Conservation (phyloP, 2,797 vertebrate genomes). For the Xenopus petersii region DNA sequence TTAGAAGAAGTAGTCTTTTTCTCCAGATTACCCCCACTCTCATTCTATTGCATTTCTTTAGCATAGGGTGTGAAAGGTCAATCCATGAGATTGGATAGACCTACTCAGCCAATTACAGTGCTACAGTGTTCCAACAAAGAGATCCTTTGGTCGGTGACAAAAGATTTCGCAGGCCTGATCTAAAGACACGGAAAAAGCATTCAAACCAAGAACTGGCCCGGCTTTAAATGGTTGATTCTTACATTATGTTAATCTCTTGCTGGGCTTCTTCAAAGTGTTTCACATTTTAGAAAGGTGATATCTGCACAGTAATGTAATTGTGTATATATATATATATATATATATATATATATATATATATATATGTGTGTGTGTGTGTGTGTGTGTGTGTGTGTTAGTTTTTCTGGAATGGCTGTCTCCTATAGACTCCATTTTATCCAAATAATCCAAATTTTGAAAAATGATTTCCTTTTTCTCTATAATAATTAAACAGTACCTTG, state of each 20-base stretch:
- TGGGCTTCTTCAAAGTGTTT: not conserved
- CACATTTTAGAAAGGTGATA: not conserved
- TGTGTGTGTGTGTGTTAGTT: no score
- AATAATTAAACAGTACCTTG: no score
- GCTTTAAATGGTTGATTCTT: constrained; percentile 29
- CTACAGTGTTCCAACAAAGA: constrained; percentile 72
- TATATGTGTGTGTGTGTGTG: no score
- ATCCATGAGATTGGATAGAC: constrained; percentile 85
- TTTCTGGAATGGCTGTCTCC: no score
- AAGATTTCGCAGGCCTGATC: constrained; percentile 72
- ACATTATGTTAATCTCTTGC: constrained; percentile 18
- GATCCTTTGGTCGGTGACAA: constrained; percentile 69
- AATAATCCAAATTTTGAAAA: no score
- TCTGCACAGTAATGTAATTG: not conserved
- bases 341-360: no score
- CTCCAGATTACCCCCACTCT: constrained; percentile 82
- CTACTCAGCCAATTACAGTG: constrained; percentile 86
- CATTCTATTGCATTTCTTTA: constrained; percentile 84
- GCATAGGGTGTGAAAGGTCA: constrained; percentile 85
- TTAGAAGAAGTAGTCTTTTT: constrained; percentile 92
- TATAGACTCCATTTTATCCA: no score
- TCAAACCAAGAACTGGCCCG: constrained; percentile 34
- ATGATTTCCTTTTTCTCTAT: no score
- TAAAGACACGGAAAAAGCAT: constrained; percentile 54
- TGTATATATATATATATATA: no score